Base-by-base conservation (phyloP, 2,797 vertebrate species). In the Spinus olivaceus region DNA sequence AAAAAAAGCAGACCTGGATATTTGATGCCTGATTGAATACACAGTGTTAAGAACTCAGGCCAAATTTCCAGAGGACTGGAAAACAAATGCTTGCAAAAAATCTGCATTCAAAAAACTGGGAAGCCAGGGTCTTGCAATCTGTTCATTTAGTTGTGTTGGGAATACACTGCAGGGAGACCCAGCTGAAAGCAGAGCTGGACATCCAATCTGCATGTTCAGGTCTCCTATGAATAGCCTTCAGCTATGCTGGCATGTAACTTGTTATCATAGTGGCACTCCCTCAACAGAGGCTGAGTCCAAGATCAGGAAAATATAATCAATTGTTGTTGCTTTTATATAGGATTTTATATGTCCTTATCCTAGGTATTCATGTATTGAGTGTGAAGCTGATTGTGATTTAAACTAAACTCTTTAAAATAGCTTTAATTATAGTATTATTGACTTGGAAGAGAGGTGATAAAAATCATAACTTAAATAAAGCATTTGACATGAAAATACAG, bases 141-240 rank as follows among this genome's bases (percentile, higher is more conserved):
- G 0, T 15, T 4, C 47, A 37, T 44, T 64, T 35, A 51, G 8
- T 5, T 50, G 6, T 39, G 10, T 27, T 67, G 25, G 32, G 50
- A 72, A 5, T 9, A 16, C 14, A 15, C 5, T 20, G 9, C 0
- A 2, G 35, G 21, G 32, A 54, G 2, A 63, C 1, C 4, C 32
- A 71, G 24, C 5, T n/a, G 53, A 63, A 89, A 56, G 49, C 24
- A 72, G 37, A 72, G 24, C 3, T 24, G 30, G 27, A 5, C 60
- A 54, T 11, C 14, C 69, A 71, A 69, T 42, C n/a, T 82, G 8
- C 25, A 33, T 1, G 2, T 32, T 81, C 25, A 41, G 8, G 13
- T 60, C 18, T 57, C 41, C 19, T 27, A 8, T 25, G 32, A 3
- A 35, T 25, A 88, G 7, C 9, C 35, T 53, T 42, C 16, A 32